Percentiles rank a stretch among this genome's conserved stretches.
Conservation (phyloP, 2,113 vertebrate species). For the Brachyhypopomus gauderio region DNA sequence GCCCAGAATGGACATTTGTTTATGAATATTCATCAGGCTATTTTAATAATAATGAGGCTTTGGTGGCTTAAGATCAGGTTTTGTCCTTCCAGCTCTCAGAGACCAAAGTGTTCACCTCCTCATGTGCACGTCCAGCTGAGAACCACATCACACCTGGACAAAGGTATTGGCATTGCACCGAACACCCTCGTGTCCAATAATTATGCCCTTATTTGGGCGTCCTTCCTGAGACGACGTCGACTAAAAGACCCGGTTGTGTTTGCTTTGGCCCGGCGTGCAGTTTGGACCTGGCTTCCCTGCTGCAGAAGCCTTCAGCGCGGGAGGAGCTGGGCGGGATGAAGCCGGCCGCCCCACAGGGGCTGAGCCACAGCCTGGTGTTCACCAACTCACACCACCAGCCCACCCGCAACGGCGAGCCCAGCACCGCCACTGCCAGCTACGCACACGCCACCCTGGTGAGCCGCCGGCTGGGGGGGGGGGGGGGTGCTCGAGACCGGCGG, state of each 20-base stretch:
- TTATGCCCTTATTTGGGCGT: no score
- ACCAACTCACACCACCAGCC: constrained; percentile 90
- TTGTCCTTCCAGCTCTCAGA: constrained; percentile 84
- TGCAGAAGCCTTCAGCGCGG: constrained; percentile 83
- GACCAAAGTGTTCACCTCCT: constrained; percentile 95
- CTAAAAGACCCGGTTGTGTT: constrained; percentile 7
- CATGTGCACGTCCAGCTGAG: constrained; percentile 83
- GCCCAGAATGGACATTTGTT: not conserved
- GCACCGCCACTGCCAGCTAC: constrained; percentile 80
- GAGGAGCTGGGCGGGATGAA: constrained; percentile 76
- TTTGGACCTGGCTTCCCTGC: constrained; percentile 85
- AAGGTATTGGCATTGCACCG: constrained; percentile 71
- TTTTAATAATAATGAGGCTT: not conserved
- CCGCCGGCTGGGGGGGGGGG: not conserved
- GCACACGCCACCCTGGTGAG: constrained; percentile 82
- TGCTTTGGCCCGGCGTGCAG: constrained; percentile 62
- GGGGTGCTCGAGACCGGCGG: not conserved
- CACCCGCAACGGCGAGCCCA: constrained; percentile 65
- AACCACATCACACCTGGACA: constrained; percentile 84
- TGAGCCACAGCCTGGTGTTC: constrained; percentile 90
- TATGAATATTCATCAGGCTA: not conserved
- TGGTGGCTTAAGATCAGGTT: not conserved
- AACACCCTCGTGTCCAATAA: no score
- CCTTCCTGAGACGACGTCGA: not conserved
- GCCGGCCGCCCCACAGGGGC: constrained; percentile 76